phyloP scores from a whole-genome alignment of 2,113 vertebrate species.

The Argyrosomus japonicus region DNA sequence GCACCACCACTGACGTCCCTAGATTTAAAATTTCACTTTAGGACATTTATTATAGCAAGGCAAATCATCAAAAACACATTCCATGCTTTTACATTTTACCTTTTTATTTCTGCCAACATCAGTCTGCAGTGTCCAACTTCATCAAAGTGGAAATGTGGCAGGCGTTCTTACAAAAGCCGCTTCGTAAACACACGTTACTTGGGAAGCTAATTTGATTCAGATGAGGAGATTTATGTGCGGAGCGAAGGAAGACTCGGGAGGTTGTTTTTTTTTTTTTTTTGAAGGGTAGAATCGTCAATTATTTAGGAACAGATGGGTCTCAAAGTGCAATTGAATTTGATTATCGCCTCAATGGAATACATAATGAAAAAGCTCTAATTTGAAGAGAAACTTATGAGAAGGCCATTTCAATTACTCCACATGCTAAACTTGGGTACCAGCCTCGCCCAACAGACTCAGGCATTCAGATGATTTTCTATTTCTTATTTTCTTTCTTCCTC shows the following conservation, averaged over 20 bases:
- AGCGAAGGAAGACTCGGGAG: constrained; percentile 1
- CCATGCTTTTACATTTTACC: not conserved
- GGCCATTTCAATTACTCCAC: constrained; percentile 61
- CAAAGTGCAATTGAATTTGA: constrained; percentile 72
- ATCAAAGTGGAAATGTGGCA: constrained; percentile 52
- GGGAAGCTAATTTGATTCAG: constrained; percentile 67
- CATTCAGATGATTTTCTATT: constrained; percentile 27
- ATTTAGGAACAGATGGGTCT: constrained; percentile 74
- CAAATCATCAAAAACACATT: not conserved
- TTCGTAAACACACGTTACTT: constrained; percentile 54
- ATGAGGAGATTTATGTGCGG: constrained; percentile 62
- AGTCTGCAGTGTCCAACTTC: constrained; percentile 4
- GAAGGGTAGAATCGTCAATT: constrained; percentile 55
- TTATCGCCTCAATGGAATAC: constrained; percentile 62
- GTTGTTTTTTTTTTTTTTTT: constrained; percentile 33
- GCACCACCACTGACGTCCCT: too few relatives aligned
- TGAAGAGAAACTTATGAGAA: constrained; percentile 62
- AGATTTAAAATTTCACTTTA: too few relatives aligned
- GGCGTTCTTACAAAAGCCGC: constrained; percentile 39
- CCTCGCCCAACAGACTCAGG: constrained; percentile 14
- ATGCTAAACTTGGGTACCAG: constrained; percentile 38
- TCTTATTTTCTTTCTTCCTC: constrained; percentile 16
- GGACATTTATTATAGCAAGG: too few relatives aligned
- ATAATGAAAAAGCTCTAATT: constrained; percentile 59
- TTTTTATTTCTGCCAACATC: constrained; percentile 25